Base-by-base conservation (phyloP, 2,888 invertebrate genomes). In the Archips crataeganus region DNA sequence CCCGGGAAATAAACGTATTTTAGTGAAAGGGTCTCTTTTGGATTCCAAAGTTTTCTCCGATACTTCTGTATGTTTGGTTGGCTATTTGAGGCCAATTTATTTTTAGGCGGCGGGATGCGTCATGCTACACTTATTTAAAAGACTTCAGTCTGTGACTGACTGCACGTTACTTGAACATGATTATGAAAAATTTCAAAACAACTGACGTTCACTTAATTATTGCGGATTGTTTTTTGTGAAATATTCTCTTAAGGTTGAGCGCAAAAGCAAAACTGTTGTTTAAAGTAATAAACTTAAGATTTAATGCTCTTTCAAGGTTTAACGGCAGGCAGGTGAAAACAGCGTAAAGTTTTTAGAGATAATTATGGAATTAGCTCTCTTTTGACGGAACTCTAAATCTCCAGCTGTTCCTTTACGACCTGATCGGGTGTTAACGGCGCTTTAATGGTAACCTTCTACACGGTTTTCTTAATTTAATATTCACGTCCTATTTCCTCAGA, bases 1-100 rank as follows among this genome's bases (percentile, higher is more conserved):
- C 82, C 78, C 82, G 83, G 82, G 81, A 86, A 87, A 89, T 90
- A 90, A 90, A 90, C 87, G 87, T 89, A 87, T 90, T 91, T 91
- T 86, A 87, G 83, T 80, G 78, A 79, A 78, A 82, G 82, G 82
- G 64, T 74, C 65, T 54, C 73, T 74, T 74, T 69, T 69, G 64
- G 64, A 60, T 64, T 65, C 11, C 64, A 65, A 74, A 74, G 64
- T 74, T 74, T 70, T 74, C 65, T 74, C 70, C 69, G 61, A 74
- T 74, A 74, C 69, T 74, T 64, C 63, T 69, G 64, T 36, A 34
- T 34, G 51, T 64, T 36, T 54, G 36, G n/a, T 51, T 70, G 51
- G 74, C 64, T 74, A 69, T 69, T 70, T 74, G 32, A 34, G 59
- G 69, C 36, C 70, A 65, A 69, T 74, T 69, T 69, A 69, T 74